Conservation (phyloP, 2,888 invertebrate species). For the Lumbricus terrestris region DNA sequence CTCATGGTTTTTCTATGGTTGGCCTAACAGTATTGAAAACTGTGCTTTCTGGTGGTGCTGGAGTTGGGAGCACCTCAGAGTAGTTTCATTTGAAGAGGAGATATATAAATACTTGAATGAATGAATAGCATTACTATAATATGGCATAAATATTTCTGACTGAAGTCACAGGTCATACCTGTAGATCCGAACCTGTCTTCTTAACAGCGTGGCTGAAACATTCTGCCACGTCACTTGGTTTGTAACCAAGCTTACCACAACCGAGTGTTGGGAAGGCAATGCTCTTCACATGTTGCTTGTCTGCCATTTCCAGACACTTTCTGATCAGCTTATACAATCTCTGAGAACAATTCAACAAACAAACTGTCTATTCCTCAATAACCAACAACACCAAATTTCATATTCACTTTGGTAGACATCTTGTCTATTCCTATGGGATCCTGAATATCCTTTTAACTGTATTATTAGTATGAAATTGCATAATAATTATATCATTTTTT, state of each 20-base stretch:
- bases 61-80: too few relatives aligned
- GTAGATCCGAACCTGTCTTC: not conserved
- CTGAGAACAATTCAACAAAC: not conserved
- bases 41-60: too few relatives aligned
- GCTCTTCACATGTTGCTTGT: not conserved
- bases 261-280: conserved; percentile 30
- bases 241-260: conserved; percentile 27
- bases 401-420: not conserved
- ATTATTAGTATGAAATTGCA: not conserved
- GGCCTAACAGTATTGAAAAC: not conserved
- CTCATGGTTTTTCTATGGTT: too few relatives aligned
- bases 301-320: conserved; percentile 24
- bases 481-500: too few relatives aligned
- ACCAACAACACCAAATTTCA: not conserved
- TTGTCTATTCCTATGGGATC: not conserved
- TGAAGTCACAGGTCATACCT: not conserved
- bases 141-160: not conserved
- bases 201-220: conserved; percentile 20
- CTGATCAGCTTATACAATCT: conserved; percentile 15
- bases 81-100: too few relatives aligned
- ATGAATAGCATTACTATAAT: too few relatives aligned
- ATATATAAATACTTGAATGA: too few relatives aligned
- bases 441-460: not conserved
- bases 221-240: not conserved
- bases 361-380: not conserved